These are phyloP conservation scores for Ficedula albicollis DNA, from an alignment of 2,797 vertebrate genomes.

Conservation along the genomic window DNA sequence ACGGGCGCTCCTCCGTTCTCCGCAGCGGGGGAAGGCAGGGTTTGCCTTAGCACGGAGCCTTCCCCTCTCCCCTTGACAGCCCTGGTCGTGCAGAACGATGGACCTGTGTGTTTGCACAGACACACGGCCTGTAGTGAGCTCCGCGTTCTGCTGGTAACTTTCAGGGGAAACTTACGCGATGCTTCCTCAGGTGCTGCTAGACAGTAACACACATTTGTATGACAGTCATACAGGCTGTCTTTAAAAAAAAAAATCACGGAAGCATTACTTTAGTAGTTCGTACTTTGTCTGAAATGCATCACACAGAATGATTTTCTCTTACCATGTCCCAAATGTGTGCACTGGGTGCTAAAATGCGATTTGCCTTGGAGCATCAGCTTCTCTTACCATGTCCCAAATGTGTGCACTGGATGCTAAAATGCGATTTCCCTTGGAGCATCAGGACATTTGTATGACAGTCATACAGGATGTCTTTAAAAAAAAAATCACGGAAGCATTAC, in stretches of 20 bases:
- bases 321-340: neutral
- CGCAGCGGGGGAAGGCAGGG: too few species aligned
- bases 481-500: neutral
- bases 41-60: neutral
- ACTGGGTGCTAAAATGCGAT: neutral
- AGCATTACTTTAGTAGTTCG: neutral
- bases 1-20: fast-evolving
- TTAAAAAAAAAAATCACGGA: neutral
- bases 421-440: too few species aligned
- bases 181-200: neutral
- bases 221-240: too few species aligned
- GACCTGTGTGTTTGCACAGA: neutral
- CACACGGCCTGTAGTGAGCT: neutral
- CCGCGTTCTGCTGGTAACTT: neutral
- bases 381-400: too few species aligned
- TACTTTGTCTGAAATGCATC: neutral
- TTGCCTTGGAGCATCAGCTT: neutral
- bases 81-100: neutral
- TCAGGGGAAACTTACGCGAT: fast-evolving
- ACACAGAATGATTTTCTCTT: neutral
- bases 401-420: too few species aligned
- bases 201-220: fast-evolving
- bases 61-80: neutral
- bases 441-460: neutral
- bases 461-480: neutral